These are phyloP conservation scores for Quadriops clusia DNA, from an alignment of 2,888 invertebrate genomes.

Conservation along the genomic window DNA sequence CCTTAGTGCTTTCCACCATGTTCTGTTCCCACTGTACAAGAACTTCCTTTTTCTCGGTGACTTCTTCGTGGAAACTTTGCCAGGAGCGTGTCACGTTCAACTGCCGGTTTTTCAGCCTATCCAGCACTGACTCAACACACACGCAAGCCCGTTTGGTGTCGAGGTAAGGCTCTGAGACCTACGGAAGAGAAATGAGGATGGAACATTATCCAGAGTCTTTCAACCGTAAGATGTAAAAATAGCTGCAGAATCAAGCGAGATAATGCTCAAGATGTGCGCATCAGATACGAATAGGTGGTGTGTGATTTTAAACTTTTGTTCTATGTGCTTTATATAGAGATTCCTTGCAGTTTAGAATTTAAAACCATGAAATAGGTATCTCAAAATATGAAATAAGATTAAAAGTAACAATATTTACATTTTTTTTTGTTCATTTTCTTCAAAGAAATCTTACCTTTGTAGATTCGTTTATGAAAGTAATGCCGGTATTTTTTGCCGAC, in stretches of 20 bases:
- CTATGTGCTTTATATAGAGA: conserved; percentile 9
- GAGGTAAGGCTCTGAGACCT: conserved; percentile 58
- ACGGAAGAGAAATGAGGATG: conserved; percentile 26
- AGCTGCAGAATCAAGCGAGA: conserved; percentile 2
- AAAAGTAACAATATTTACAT: too few relatives aligned
- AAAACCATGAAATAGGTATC: too few relatives aligned
- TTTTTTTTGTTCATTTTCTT: background rate
- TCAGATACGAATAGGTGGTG: conserved; percentile 2
- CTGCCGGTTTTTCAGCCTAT: conserved; percentile 53
- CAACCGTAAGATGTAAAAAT: conserved; percentile 7
- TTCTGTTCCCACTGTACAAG: conserved; percentile 40
- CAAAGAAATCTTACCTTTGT: conserved; percentile 37
- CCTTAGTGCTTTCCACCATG: conserved; percentile 56
- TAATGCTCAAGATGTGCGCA: conserved; percentile 4
- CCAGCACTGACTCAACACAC: conserved; percentile 56
- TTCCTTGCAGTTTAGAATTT: too few relatives aligned
- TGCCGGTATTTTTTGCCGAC: conserved; percentile 54
- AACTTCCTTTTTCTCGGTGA: conserved; percentile 45
- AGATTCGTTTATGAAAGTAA: conserved; percentile 52
- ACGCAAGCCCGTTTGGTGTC: conserved; percentile 53
- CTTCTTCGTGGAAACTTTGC: conserved; percentile 57
- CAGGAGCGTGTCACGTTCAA: conserved; percentile 54
- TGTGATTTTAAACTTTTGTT: too few relatives aligned
- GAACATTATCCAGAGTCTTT: too few relatives aligned
- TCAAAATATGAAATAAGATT: too few relatives aligned